These are phyloP conservation scores for Manis crassicaudata DNA, from an alignment of 2,797 vertebrate genomes.

Conservation along the genomic window DNA sequence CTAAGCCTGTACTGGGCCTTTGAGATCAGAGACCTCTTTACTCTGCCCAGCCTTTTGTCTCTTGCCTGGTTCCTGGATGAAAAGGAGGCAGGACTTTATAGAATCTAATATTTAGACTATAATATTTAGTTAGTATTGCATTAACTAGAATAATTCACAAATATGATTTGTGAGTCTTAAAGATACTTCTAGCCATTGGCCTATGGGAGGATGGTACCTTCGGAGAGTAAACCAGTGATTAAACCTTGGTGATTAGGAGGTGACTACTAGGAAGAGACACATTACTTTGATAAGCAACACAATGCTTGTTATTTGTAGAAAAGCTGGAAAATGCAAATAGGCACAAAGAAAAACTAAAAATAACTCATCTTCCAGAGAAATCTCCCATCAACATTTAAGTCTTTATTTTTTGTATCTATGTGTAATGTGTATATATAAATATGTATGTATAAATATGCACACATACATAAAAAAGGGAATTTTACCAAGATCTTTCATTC, in stretches of 20 bases:
- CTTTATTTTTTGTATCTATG: background rate
- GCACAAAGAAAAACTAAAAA: background rate
- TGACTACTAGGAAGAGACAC: background rate
- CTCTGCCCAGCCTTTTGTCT: background rate
- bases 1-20: background rate
- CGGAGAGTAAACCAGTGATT: background rate
- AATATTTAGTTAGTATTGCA: no score
- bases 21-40: background rate
- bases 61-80: background rate
- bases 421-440: background rate
- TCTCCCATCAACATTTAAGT: background rate
- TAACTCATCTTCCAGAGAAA: background rate
- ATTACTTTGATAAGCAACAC: background rate
- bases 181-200: background rate
- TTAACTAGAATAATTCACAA: no score
- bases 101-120: no score
- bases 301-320: background rate
- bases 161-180: background rate
- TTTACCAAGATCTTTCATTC: background rate
- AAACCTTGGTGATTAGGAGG: background rate
- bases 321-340: slow-evolving; percentile 18
- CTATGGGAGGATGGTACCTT: background rate
- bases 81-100: background rate
- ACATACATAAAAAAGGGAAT: background rate
- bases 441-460: background rate